Percentiles rank a stretch among this genome's conserved stretches.
Conservation (phyloP, 1,140 invertebrate species). For the Euwallacea similis region DNA sequence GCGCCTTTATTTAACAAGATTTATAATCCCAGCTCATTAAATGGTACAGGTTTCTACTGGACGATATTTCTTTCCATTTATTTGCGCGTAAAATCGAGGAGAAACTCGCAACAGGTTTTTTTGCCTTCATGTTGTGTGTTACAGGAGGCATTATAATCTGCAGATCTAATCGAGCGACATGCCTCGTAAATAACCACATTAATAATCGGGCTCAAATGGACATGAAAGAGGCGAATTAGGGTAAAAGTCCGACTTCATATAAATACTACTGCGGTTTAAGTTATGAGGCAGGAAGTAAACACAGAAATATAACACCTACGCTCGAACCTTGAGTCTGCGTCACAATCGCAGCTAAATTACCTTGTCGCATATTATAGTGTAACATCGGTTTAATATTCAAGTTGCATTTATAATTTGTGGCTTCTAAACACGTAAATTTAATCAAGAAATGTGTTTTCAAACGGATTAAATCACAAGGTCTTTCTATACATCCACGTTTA, state of each 20-base stretch:
- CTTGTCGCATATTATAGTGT: conserved; percentile 14
- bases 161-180: background rate
- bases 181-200: conserved; percentile 4
- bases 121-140: background rate
- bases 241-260: too few relatives aligned
- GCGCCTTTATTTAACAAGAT: conserved; percentile 15
- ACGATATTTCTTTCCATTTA: conserved; percentile 5
- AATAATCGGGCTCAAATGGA: too few relatives aligned
- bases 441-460: too few relatives aligned
- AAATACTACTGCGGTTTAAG: background rate
- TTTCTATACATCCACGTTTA: background rate
- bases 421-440: too few relatives aligned
- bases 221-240: too few relatives aligned
- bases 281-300: conserved; percentile 15
- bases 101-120: conserved; percentile 14
- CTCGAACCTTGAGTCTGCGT: background rate
- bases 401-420: background rate
- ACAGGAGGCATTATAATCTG: background rate
- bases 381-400: conserved; percentile 2
- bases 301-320: conserved; percentile 13
- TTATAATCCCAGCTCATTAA: conserved; percentile 11
- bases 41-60: conserved; percentile 10
- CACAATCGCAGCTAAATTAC: conserved; percentile 5
- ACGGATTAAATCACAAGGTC: too few relatives aligned
- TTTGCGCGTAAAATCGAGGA: conserved; percentile 9